Conservation (phyloP, 2,113 vertebrate species). For the Eubucco bourcierii region DNA sequence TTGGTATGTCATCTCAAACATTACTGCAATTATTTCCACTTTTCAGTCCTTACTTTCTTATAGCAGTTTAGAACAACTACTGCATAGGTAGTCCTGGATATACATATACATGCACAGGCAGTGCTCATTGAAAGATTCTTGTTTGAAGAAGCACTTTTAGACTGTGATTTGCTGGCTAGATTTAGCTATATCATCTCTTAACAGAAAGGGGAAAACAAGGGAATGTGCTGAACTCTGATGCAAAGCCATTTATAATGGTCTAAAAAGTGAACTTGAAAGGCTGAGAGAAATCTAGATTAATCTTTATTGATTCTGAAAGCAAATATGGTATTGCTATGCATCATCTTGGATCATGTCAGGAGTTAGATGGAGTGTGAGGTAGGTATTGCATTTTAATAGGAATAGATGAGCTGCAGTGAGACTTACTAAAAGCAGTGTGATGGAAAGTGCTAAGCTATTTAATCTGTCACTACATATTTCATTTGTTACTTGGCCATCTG, state of each 20-base stretch:
- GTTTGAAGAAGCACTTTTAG: neutral
- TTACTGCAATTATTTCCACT: neutral
- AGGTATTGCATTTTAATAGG: neutral
- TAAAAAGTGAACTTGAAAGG: neutral
- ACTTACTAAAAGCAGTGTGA: neutral
- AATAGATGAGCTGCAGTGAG: neutral
- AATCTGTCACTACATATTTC: neutral
- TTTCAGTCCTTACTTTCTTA: neutral
- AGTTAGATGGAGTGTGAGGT: neutral
- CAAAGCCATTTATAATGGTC: neutral
- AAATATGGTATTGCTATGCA: neutral
- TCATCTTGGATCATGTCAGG: neutral
- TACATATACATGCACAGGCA: neutral
- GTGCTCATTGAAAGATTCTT: neutral
- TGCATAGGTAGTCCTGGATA: neutral
- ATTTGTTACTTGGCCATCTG: neutral
- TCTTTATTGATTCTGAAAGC: conserved; percentile 24
- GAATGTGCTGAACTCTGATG: neutral
- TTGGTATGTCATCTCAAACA: neutral
- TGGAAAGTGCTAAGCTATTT: neutral
- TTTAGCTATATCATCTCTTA: neutral
- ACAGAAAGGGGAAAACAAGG: neutral
- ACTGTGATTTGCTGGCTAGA: neutral
- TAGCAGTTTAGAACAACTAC: neutral
- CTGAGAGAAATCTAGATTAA: neutral